Evolutionary conservation across 1,140 invertebrate genomes (phyloP).

Genomic region (Drosophila biarmipes): DNA sequence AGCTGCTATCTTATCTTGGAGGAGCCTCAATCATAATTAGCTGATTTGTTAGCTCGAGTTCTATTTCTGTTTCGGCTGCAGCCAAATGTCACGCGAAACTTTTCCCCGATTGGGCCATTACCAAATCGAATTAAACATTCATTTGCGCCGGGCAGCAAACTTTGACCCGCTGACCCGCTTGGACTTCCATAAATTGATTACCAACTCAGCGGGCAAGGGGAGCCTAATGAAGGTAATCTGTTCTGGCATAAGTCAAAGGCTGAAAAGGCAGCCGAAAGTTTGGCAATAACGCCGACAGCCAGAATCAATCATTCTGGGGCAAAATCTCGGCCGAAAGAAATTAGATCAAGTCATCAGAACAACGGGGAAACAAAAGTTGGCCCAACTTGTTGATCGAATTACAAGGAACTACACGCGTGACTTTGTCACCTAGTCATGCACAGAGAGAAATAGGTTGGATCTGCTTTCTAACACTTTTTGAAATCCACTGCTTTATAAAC

Average conservation of each 20-base stretch:
- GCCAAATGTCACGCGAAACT: constrained; percentile 23
- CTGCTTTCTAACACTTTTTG: background rate
- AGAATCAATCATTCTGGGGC: constrained; percentile 58
- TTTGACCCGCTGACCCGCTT: constrained; percentile 43
- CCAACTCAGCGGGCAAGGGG: constrained; percentile 46
- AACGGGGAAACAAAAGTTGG: constrained; percentile 49
- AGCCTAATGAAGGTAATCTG: constrained; percentile 73
- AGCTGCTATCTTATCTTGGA: constrained; percentile 25
- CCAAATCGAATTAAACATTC: constrained; percentile 33
- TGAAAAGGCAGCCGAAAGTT: constrained; percentile 51
- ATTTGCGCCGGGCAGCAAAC: constrained; percentile 9
- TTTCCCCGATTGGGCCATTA: constrained; percentile 24
- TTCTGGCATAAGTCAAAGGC: constrained; percentile 20
- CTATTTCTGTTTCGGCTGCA: constrained; percentile 32
- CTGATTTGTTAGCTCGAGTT: constrained; percentile 25
- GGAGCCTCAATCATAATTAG: constrained; percentile 39
- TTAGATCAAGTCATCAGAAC: constrained; percentile 57
- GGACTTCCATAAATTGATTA: constrained; percentile 59
- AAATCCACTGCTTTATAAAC: no score
- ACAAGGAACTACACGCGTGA: constrained; percentile 41
- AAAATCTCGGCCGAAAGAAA: constrained; percentile 40
- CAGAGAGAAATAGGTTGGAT: background rate
- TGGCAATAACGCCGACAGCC: constrained; percentile 58
- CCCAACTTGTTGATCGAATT: constrained; percentile 78
- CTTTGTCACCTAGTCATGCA: background rate